Percentiles rank a stretch among this genome's conserved stretches.
phyloP scores from a whole-genome alignment of 2,797 vertebrate species.

The Mormyrus hasselquistii region DNA sequence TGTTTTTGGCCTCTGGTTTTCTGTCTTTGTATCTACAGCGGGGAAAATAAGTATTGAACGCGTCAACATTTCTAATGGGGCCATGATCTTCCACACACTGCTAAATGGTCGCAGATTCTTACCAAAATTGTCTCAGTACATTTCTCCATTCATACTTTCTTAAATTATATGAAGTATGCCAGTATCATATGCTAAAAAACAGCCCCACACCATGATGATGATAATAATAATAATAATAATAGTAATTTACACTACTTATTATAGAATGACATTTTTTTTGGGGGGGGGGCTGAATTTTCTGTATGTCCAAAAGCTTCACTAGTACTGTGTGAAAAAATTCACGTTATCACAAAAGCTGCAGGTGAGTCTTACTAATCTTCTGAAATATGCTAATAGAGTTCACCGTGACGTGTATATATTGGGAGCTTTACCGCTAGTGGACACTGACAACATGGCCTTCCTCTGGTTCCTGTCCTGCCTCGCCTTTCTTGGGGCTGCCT shows the following conservation, averaged over 20 bases:
- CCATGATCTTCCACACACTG: not conserved
- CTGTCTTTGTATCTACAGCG: not conserved
- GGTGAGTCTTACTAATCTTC: not conserved
- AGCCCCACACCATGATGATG: not conserved
- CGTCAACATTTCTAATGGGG: not conserved
- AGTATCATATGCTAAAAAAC: not conserved
- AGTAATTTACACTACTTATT: not conserved
- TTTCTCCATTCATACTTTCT: not conserved
- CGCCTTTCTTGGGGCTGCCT: slow-evolving; percentile 53
- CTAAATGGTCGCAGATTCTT: not conserved
- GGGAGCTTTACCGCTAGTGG: not conserved
- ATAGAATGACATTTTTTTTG: not conserved
- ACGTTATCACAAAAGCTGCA: slow-evolving; percentile 10
- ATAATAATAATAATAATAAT: not conserved
- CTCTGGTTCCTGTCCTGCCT: slow-evolving; percentile 65
- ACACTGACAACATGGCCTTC: slow-evolving; percentile 54
- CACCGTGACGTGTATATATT: not conserved
- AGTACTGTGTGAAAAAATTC: slow-evolving; percentile 13
- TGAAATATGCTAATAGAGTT: not conserved
- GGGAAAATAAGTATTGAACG: not conserved
- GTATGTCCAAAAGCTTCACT: not conserved
- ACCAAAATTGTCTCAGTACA: not conserved
- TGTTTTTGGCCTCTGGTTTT: not conserved
- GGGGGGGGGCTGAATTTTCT: not conserved
- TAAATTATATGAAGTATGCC: not conserved